Percentiles rank a stretch among this genome's conserved stretches.
Evolutionary conservation across 2,113 vertebrate genomes (phyloP).

Genomic region (Chunga burmeisteri): DNA sequence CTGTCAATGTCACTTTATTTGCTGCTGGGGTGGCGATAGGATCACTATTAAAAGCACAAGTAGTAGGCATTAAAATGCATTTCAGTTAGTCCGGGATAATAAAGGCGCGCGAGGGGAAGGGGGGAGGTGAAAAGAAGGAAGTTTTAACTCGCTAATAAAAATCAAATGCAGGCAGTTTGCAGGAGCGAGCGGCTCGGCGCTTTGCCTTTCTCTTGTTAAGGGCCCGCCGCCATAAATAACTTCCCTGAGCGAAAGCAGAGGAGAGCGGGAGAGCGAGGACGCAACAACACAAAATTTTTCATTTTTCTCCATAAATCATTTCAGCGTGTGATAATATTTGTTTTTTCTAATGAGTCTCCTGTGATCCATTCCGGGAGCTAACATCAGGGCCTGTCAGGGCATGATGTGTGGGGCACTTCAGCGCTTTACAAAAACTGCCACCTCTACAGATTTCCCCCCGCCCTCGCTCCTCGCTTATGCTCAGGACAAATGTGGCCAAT

Average conservation of each 20-base stretch:
- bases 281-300: conserved; percentile 85
- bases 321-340: conserved; percentile 92
- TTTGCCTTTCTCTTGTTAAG: conserved; percentile 82
- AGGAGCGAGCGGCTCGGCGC: conserved; percentile 76
- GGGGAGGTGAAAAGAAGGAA: conserved; percentile 78
- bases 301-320: conserved; percentile 92
- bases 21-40: conserved; percentile 51
- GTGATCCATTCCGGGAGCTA: conserved; percentile 86
- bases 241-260: conserved; percentile 78
- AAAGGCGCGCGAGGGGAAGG: conserved; percentile 63
- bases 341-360: conserved; percentile 91
- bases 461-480: conserved; percentile 58
- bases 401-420: conserved; percentile 85
- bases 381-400: conserved; percentile 84
- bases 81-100: conserved; percentile 78
- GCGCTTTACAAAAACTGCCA: conserved; percentile 82
- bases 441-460: conserved; percentile 72
- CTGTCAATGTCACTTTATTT: conserved; percentile 37
- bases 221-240: conserved; percentile 84
- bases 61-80: conserved; percentile 76
- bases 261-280: conserved; percentile 74
- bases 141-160: conserved; percentile 87
- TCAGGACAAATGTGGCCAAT: conserved; percentile 75
- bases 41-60: conserved; percentile 70
- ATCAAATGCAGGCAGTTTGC: conserved; percentile 85